Percentiles rank a stretch among this genome's conserved stretches.
These are phyloP conservation scores for Eupithecia subumbrata DNA, from an alignment of 2,888 invertebrate species.

Conservation along the genomic window DNA sequence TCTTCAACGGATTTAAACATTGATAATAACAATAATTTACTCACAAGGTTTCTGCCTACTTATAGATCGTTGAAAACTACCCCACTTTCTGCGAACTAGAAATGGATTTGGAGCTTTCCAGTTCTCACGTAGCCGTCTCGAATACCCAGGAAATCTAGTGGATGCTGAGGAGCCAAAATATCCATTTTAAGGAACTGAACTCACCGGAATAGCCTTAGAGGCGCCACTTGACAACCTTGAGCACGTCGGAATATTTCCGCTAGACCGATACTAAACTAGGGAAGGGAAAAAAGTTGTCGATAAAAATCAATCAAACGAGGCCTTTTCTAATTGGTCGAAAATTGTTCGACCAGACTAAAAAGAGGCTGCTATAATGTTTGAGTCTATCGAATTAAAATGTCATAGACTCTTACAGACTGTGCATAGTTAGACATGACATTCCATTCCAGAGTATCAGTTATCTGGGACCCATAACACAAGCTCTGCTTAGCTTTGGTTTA, in stretches of 20 bases:
- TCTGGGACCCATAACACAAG: too few relatives aligned
- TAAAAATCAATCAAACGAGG: too few relatives aligned
- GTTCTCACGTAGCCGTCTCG: background rate
- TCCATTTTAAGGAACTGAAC: constrained; percentile 35
- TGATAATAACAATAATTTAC: background rate
- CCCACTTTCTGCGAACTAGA: background rate
- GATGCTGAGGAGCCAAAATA: constrained; percentile 27
- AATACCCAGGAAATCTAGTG: constrained; percentile 15
- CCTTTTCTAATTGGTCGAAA: too few relatives aligned
- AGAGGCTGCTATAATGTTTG: too few relatives aligned
- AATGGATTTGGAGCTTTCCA: background rate
- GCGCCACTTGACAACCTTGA: constrained; percentile 36
- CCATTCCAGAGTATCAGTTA: too few relatives aligned
- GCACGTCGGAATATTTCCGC: constrained; percentile 36
- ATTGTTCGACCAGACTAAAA: too few relatives aligned
- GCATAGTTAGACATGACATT: too few relatives aligned
- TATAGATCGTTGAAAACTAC: background rate
- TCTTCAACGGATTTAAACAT: too few relatives aligned
- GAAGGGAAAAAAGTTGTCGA: background rate
- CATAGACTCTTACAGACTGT: too few relatives aligned
- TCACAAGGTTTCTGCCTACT: background rate
- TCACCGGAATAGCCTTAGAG: constrained; percentile 32
- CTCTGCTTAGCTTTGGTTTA: too few relatives aligned
- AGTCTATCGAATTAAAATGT: too few relatives aligned
- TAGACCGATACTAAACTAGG: constrained; percentile 18